A percentile compares a stretch with the other conserved stretches of the same genome.
Evolutionary conservation across 2,113 vertebrate genomes (phyloP).

Genomic region (Catagonus wagneri): DNA sequence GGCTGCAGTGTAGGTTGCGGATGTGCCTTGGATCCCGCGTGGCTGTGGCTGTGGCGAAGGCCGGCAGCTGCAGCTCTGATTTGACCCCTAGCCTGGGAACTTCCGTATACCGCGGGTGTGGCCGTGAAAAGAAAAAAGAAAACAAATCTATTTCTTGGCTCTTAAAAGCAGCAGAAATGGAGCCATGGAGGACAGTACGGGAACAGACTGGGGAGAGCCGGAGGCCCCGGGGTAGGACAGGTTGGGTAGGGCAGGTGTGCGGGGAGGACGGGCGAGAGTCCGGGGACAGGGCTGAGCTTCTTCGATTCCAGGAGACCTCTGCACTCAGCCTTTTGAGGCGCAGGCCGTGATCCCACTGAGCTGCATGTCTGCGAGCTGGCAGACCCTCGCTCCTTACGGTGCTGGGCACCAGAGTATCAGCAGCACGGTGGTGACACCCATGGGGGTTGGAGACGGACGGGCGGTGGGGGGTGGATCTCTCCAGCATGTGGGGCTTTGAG

Average conservation of each 20-base stretch:
- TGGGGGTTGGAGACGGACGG: too few species aligned
- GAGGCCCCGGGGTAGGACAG: not conserved
- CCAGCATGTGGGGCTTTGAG: not conserved
- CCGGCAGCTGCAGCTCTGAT: too few species aligned
- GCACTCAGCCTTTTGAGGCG: not conserved
- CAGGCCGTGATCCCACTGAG: not conserved
- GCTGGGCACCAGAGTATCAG: too few species aligned
- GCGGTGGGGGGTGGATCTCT: fast-evolving
- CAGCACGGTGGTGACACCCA: conserved; percentile 83
- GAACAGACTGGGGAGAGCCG: not conserved
- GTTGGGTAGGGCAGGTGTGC: not conserved
- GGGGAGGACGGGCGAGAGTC: not conserved
- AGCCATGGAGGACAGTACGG: not conserved
- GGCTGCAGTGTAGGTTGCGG: too few species aligned
- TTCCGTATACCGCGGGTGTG: too few species aligned
- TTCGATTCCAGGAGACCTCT: not conserved
- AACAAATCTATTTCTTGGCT: not conserved
- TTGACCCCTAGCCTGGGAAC: too few species aligned
- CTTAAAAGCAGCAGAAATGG: not conserved
- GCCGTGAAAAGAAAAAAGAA: not conserved
- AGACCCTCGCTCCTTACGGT: conserved; percentile 82
- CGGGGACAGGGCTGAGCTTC: not conserved
- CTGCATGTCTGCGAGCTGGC: conserved; percentile 84
- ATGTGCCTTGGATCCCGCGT: too few species aligned
- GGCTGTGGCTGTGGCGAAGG: too few species aligned